A percentile compares a stretch with the other conserved stretches of the same genome.
These are phyloP conservation scores for Strigamia transsilvanica DNA, from an alignment of 2,888 invertebrate genomes.

Conservation along the genomic window DNA sequence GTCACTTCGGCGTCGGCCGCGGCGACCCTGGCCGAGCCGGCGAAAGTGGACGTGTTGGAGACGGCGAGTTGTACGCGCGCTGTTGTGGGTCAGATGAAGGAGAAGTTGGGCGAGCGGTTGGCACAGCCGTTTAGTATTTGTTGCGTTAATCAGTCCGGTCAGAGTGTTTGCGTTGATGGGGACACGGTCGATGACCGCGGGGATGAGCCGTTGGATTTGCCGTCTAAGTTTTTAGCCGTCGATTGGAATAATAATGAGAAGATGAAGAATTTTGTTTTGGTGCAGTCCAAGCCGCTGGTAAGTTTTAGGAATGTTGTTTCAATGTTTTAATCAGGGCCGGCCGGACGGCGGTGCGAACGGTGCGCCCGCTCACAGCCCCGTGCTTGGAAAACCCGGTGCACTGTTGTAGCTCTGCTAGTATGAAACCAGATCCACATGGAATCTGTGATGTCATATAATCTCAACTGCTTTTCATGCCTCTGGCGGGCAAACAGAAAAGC, in stretches of 20 bases:
- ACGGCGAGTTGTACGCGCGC: conserved; percentile 27
- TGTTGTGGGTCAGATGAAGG: conserved; percentile 60
- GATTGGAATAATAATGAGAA: conserved; percentile 67
- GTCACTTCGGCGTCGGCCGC: background rate
- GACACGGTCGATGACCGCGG: conserved; percentile 61
- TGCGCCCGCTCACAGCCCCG: no score
- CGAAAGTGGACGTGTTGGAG: conserved; percentile 11
- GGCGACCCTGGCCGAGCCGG: no score
- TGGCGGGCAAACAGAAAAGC: no score
- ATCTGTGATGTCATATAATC: no score
- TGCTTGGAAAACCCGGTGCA: no score
- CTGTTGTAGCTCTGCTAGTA: no score
- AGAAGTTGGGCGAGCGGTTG: conserved; percentile 57
- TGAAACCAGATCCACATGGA: no score
- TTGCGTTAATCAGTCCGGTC: conserved; percentile 62
- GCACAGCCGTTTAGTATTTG: conserved; percentile 62
- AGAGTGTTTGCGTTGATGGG: conserved; percentile 60
- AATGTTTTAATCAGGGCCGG: no score
- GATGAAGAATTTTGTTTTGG: conserved; percentile 63
- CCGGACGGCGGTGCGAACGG: no score
- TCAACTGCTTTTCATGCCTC: no score
- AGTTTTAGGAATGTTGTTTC: no score
- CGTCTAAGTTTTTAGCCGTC: conserved; percentile 61
- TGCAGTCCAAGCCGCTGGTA: conserved; percentile 63
- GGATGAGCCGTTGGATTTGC: conserved; percentile 32